A percentile compares a stretch with the other conserved stretches of the same genome.
These are phyloP conservation scores for Parnassius smintheus DNA, from an alignment of 2,888 invertebrate genomes.

Conservation along the genomic window DNA sequence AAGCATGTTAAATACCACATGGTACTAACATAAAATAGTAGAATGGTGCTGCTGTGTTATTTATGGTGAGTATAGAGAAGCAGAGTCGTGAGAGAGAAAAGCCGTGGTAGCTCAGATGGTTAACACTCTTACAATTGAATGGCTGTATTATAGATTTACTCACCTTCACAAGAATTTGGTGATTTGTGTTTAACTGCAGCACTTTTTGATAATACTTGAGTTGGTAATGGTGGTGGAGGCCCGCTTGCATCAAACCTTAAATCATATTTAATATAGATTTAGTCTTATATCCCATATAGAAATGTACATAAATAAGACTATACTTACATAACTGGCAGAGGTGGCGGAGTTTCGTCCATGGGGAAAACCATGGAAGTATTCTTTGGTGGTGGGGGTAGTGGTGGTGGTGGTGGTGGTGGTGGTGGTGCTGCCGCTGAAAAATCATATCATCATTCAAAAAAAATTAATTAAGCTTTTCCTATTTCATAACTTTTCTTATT, in stretches of 20 bases:
- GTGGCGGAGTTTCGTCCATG: conserved; percentile 35
- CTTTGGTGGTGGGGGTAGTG: too few species aligned
- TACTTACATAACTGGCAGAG: conserved; percentile 34
- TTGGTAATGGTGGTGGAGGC: conserved; percentile 56
- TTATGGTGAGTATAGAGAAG: too few species aligned
- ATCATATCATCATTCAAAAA: too few species aligned
- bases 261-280: neutral
- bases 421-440: too few species aligned
- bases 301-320: conserved; percentile 1
- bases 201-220: conserved; percentile 33
- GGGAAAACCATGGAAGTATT: conserved; percentile 23
- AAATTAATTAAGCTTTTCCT: too few species aligned
- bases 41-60: too few species aligned
- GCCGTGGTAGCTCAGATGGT: too few species aligned
- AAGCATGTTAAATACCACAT: too few species aligned
- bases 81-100: too few species aligned
- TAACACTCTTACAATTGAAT: neutral
- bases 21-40: too few species aligned
- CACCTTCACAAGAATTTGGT: conserved; percentile 43
- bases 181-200: conserved; percentile 40
- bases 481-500: too few species aligned
- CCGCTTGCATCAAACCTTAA: conserved; percentile 55
- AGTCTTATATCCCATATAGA: conserved; percentile 4
- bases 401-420: too few species aligned
- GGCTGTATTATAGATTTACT: conserved; percentile 19